Evolutionary conservation across 2,113 vertebrate species (phyloP).

Genomic region (Suricata suricatta): DNA sequence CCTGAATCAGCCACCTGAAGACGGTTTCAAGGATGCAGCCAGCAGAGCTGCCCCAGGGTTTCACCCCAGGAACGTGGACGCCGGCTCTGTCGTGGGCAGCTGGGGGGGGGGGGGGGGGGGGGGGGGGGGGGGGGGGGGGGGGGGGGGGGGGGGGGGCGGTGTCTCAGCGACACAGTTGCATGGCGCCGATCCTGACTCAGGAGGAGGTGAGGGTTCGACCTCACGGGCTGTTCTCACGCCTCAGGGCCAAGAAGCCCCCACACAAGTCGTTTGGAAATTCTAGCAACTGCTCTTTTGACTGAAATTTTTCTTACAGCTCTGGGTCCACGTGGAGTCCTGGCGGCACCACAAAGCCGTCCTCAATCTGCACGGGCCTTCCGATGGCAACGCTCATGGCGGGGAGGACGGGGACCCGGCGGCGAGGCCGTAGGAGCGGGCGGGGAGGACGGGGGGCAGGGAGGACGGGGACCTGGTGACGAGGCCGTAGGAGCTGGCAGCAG

Average conservation of each 20-base stretch:
- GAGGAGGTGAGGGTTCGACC: not conserved
- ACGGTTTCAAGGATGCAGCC: not conserved
- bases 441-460: too few relatives aligned
- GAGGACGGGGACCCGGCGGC: too few relatives aligned
- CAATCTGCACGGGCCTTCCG: not conserved
- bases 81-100: not conserved
- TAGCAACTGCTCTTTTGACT: not conserved
- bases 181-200: not conserved
- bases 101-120: accelerated
- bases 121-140: too few relatives aligned
- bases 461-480: too few relatives aligned
- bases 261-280: not conserved
- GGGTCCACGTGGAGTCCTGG: not conserved
- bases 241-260: not conserved
- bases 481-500: too few relatives aligned
- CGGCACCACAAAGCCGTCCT: not conserved
- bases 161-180: not conserved
- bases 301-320: not conserved
- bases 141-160: too few relatives aligned
- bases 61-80: not conserved
- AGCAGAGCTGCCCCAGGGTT: not conserved
- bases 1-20: not conserved
- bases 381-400: too few relatives aligned
- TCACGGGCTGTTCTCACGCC: accelerated
- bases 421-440: too few relatives aligned